Base-by-base conservation (phyloP, 1,140 invertebrate species). In the Grapholita molesta region DNA sequence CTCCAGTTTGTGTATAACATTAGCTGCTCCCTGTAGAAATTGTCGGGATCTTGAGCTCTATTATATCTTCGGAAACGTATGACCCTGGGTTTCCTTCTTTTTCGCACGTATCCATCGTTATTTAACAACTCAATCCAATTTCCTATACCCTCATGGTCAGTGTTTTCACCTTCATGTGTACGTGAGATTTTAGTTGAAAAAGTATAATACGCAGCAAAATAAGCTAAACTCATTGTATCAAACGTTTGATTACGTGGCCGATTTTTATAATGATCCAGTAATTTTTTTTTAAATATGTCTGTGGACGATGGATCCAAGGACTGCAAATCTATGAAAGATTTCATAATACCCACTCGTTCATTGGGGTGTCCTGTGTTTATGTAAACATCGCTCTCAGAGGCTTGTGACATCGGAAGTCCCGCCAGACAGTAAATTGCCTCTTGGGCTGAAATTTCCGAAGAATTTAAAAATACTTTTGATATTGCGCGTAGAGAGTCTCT, bases 1-100 rank as follows among this genome's bases (percentile, higher is more conserved):
- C 35, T 2, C 65, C 65, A 65, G n/a, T n/a, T 35, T 1, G 64
- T 23, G 12, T 23, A 65, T 65, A 65, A 38, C 25, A 38, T 3
- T 65, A 35, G 18, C 38, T 67, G 65, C 65, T 67, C 65, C 12
- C 38, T 67, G 21, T 67, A 67, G n/a, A 67, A 67, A n/a, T 65
- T 65, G n/a, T 65, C 64, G 1, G 18, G 64, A 35, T 65, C 64
- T 35, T 65, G 3, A 38, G 4, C 3, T 2, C 24, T 1, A 67
- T 35, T 35, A 35, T 35, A 65, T 8, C 64, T 3, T 6, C 64
- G 30, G n/a, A 65, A 65, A 35, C 64, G 64, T 8, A 65, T 65
- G 28, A 65, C 6, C n/a, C 64, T 65, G 6, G 64, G 64, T 65
- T 65, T 65, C 30, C 6, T 65, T 65, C 30, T 33, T 33, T 35